phyloP scores from a whole-genome alignment of 2,888 invertebrate species.

The Argyresthia goedartella region DNA sequence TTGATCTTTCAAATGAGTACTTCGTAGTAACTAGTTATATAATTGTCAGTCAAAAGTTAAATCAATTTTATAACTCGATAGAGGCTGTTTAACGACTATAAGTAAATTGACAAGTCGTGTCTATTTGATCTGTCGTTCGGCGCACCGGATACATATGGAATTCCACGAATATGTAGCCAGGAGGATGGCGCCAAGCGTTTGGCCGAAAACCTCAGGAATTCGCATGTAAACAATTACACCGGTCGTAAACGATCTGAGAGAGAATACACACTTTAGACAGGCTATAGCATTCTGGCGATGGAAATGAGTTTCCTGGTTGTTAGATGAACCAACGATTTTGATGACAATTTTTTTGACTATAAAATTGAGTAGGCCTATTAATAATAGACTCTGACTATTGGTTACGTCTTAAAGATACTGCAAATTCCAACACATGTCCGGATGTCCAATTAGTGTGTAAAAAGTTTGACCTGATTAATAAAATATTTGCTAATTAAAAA shows the following conservation, averaged over 20 bases:
- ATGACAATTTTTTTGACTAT: slow-evolving; percentile 57
- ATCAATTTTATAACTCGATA: background rate
- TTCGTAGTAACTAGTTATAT: too few species aligned
- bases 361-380: slow-evolving; percentile 36
- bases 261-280: slow-evolving; percentile 22
- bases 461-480: too few species aligned
- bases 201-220: slow-evolving; percentile 7
- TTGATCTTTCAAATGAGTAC: too few species aligned
- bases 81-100: background rate
- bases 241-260: slow-evolving; percentile 27
- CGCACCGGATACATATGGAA: slow-evolving; percentile 32
- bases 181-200: slow-evolving; percentile 39
- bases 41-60: background rate
- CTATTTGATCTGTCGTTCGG: slow-evolving; percentile 37
- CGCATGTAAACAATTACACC: slow-evolving; percentile 5
- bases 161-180: slow-evolving; percentile 27
- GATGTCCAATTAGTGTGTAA: too few species aligned
- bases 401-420: too few species aligned
- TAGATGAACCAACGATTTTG: slow-evolving; percentile 54
- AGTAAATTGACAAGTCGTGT: slow-evolving; percentile 34
- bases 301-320: slow-evolving; percentile 41
- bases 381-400: slow-evolving; percentile 4
- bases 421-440: background rate
- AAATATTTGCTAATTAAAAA: too few species aligned
- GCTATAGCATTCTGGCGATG: slow-evolving; percentile 30